Evolutionary conservation across 1,140 invertebrate species (phyloP), one percentile per base, ranked within the genome.

Genomic region (Tetramorium alpestre): DNA sequence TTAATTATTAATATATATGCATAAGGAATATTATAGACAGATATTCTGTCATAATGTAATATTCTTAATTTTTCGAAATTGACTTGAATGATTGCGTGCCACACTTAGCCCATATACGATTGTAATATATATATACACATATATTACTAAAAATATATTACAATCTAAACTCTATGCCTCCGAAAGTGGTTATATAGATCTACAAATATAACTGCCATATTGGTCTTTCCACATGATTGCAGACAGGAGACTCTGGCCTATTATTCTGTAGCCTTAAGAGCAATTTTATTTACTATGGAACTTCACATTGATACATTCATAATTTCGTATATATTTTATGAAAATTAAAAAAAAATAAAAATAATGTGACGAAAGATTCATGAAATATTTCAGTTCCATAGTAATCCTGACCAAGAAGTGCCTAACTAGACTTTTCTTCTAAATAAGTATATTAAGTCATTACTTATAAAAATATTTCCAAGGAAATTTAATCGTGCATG

Each of bases 191-290:
- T 75, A 33, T 33, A 33, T 47, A 78, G 33, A 85, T 62, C 60
- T 77, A 56, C 11, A 77, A 80, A 87, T 62, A 80, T 80, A 77
- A 73, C 22, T 87, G 88, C 85, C 78, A 81, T 78, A 84, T 92
- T 87, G 92, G 93, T 91, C 87, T 93, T 91, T 95, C 93, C 94
- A 93, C 90, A 93, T 95, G 94, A 77, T 94, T 94, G 94, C 93
- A 94, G 93, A 93, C 92, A 90, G 91, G 73, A 93, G 92, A 93
- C 93, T 93, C 92, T 95, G 69, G 87, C 88, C 58, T 89, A 78
- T 91, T 91, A 72, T 89, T 88, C 76, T 91, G 64, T 86, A 87
- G 67, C 77, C 18, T 86, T 91, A 89, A 90, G 73, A 84, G 65
- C 60, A 87, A 62, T 60, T 18, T 67, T 16, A 49, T 54, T 73